These are phyloP conservation scores for Huso huso DNA, from an alignment of 2,797 vertebrate genomes.

Conservation along the genomic window DNA sequence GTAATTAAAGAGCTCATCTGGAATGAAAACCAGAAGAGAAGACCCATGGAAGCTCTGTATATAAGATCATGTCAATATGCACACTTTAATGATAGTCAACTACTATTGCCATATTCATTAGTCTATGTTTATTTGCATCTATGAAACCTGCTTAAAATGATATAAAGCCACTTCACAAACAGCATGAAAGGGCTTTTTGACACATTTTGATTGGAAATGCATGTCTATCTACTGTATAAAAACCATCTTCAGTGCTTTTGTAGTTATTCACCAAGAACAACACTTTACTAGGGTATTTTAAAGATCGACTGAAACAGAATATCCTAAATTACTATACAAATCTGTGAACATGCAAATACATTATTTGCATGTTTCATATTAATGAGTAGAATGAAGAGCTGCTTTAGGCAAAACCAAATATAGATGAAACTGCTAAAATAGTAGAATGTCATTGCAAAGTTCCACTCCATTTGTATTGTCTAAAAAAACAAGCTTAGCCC, in stretches of 20 bases:
- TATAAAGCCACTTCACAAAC: constrained; percentile 18
- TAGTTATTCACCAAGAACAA: not conserved
- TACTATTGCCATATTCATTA: constrained; percentile 40
- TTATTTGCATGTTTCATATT: constrained; percentile 1
- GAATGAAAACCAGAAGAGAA: too few species aligned
- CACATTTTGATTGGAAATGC: constrained; percentile 10
- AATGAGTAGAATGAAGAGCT: not conserved
- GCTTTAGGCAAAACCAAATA: not conserved
- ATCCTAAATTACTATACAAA: not conserved
- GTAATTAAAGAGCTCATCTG: too few species aligned
- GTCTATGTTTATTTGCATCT: constrained; percentile 40
- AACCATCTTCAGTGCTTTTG: not conserved
- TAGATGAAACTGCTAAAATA: not conserved
- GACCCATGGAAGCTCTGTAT: too few species aligned
- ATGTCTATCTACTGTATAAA: not conserved
- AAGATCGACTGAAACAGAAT: not conserved
- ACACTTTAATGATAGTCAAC: constrained; percentile 46
- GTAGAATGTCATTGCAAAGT: not conserved
- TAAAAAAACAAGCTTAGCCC: constrained; percentile 4
- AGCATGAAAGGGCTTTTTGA: constrained; percentile 11
- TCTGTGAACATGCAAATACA: not conserved
- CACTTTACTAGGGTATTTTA: not conserved
- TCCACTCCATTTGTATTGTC: not conserved
- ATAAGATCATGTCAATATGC: constrained; percentile 37
- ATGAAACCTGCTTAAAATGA: constrained; percentile 37